Percentiles rank a stretch among this genome's conserved stretches.
Evolutionary conservation across 1,140 invertebrate genomes (phyloP).

Genomic region (Lerema accius): DNA sequence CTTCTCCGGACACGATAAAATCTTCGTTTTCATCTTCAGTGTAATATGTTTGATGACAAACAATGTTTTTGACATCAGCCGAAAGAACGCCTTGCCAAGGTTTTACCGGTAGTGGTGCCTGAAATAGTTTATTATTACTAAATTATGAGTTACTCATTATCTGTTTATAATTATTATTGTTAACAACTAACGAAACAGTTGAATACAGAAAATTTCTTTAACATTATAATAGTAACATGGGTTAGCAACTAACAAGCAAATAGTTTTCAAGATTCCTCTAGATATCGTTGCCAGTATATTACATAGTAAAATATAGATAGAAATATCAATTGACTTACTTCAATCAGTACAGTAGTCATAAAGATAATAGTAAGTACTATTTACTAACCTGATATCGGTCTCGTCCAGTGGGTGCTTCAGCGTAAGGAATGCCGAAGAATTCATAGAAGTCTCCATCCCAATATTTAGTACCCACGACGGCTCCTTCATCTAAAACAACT

Average conservation of each 20-base stretch:
- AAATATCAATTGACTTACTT: too few species aligned
- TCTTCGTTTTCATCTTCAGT: conserved; percentile 56
- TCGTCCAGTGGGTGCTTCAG: conserved; percentile 57
- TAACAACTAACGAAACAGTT: too few species aligned
- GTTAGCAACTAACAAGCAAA: too few species aligned
- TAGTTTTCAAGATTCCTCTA: too few species aligned
- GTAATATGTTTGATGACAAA: conserved; percentile 65
- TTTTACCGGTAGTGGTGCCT: conserved; percentile 64
- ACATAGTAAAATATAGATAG: too few species aligned
- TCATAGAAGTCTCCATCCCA: conserved; percentile 73
- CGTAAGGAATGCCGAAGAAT: conserved; percentile 70
- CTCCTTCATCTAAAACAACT: conserved; percentile 55
- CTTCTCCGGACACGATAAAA: conserved; percentile 53
- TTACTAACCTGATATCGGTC: conserved; percentile 64
- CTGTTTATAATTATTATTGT: too few species aligned
- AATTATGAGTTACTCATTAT: too few species aligned
- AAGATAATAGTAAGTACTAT: conserved; percentile 2
- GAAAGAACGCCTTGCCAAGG: conserved; percentile 54
- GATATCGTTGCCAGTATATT: too few species aligned
- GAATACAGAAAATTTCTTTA: too few species aligned
- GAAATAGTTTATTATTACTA: conserved; percentile 34
- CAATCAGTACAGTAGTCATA: conserved; percentile 7
- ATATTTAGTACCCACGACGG: conserved; percentile 59
- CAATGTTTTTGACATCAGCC: conserved; percentile 44
- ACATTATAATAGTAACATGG: too few species aligned